Evolutionary conservation across 1,140 invertebrate species (phyloP), one percentile per base, ranked within the genome.

Genomic region (Steinernema khuongi): DNA sequence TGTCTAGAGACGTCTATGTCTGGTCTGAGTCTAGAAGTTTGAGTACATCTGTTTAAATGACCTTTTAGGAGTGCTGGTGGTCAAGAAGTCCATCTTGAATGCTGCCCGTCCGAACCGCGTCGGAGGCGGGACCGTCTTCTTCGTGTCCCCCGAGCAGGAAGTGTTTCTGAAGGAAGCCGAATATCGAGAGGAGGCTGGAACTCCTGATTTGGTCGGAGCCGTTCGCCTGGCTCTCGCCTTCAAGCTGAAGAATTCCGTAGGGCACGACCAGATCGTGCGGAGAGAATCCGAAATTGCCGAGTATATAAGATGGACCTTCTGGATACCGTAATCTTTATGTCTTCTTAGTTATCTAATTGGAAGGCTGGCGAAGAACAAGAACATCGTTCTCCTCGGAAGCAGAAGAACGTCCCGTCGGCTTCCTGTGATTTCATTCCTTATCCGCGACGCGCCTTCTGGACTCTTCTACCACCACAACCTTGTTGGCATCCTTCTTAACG

Each of bases 391-490:
- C 17, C 87, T 95, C 0, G 93, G 93, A n/a, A 91, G 89, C 80
- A 88, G 30, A 86, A 89, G 2, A 18, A 41, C 68, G 88, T 87
- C 89, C 0, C 89, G 90, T 79, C 87, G 92, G 33, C 86, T 94
- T 7, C 91, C 93, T 1, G 90, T 94, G 31, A 93, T 94, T 83
- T 94, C 93, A 14, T 91, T 96, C 79, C 88, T 94, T 85, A 90
- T 96, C 33, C 89, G 90, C 71, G 91, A 94, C 86, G 89, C 91
- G 0, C 86, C 89, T 2, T 79, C 81, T 69, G 91, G 91, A 1
- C 90, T 90, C 1, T 94, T 92, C 82, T 89, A 95, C 0, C 94
- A 96, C 86, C 92, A 94, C 82, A 94, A 94, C 86, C 95, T 93
- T 85, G 90, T 94, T 0, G 91, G 91, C 79, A 90, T 92, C 1